A percentile compares a stretch with the other conserved stretches of the same genome.
These are phyloP conservation scores for Melanogrammus aeglefinus DNA, from an alignment of 2,797 vertebrate genomes.

Conservation along the genomic window DNA sequence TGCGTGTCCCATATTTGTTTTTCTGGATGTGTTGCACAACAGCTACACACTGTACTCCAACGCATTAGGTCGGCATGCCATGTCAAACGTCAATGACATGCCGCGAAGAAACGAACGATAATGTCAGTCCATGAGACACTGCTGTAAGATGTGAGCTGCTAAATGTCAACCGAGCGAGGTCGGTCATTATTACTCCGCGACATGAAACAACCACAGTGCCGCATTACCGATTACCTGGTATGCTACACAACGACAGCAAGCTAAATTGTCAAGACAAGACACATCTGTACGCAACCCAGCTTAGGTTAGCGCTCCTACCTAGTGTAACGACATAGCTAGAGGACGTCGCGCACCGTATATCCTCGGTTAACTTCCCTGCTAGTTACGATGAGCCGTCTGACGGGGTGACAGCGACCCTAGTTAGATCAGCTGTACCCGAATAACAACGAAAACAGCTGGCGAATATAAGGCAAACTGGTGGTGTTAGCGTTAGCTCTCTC, in stretches of 20 bases:
- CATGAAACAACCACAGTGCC: constrained; percentile 33
- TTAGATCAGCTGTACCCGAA: constrained; percentile 57
- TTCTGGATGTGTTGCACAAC: neutral
- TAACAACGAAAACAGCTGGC: constrained; percentile 21
- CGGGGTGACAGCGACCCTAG: constrained; percentile 44
- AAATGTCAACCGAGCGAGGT: neutral
- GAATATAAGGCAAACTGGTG: constrained; percentile 29
- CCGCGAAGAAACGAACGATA: neutral
- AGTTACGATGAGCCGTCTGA: constrained; percentile 10
- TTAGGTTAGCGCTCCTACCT: neutral
- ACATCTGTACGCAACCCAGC: neutral
- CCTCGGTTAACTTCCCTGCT: neutral
- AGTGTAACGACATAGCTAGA: neutral
- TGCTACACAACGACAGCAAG: neutral
- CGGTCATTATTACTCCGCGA: constrained; percentile 24
- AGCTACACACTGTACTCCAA: neutral
- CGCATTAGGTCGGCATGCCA: neutral
- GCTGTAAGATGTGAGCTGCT: neutral
- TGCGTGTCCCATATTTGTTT: constrained; percentile 48
- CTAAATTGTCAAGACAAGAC: constrained; percentile 29
- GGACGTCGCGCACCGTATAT: neutral
- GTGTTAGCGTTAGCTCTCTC: constrained; percentile 25
- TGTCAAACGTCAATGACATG: neutral
- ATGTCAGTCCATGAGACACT: neutral
- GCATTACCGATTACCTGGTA: constrained; percentile 37